Evolutionary conservation across 1,140 invertebrate species (phyloP), one percentile per base, ranked within the genome.

Genomic region (Drosophila miranda): DNA sequence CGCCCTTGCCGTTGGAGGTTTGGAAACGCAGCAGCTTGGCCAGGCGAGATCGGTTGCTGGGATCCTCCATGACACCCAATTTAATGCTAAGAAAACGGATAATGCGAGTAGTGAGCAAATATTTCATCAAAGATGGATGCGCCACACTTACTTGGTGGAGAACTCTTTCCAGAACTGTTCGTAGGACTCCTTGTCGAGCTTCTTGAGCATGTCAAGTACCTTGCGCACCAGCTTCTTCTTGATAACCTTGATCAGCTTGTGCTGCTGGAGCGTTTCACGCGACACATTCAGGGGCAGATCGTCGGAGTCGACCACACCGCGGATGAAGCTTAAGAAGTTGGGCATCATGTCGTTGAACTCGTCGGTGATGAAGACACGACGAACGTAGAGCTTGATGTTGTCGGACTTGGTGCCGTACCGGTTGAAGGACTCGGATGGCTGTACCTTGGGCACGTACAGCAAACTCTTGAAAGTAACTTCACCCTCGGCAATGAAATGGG

Each of bases 281-380:
- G 97, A 99, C 13, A 99, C 99, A 92, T 99, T 99, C 53, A 99
- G 92, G 4, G 99, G 99, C 58, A 99, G 92, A 93, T 99, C 99
- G 92, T 99, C 99, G n/a, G 97, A 99, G 92, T 99, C 99, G 26
- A 99, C 99, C 66, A 99, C 96, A 83, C 99, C 99, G 74, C 96
- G 94, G 54, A 99, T 94, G 90, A 99, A 99, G 51, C 93, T 95
- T 64, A 99, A 93, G 90, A 99, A 99, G 91, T 98, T 99, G 51
- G 99, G 99, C 95, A 99, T 97, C 95, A 99, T 98, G 89, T 99
- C 99, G 89, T 98, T 98, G 92, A 99, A 99, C 92, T 99, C 98
- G 84, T 99, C 99, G 13, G 98, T 99, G 91, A 99, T 99, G 92
- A 99, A 99, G 13, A 99, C 98, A 62, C 99, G 93, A 71, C 98